Evolutionary conservation across 2,797 vertebrate genomes (phyloP), one percentile per base, ranked within the genome.

Genomic region (Acomys russatus): DNA sequence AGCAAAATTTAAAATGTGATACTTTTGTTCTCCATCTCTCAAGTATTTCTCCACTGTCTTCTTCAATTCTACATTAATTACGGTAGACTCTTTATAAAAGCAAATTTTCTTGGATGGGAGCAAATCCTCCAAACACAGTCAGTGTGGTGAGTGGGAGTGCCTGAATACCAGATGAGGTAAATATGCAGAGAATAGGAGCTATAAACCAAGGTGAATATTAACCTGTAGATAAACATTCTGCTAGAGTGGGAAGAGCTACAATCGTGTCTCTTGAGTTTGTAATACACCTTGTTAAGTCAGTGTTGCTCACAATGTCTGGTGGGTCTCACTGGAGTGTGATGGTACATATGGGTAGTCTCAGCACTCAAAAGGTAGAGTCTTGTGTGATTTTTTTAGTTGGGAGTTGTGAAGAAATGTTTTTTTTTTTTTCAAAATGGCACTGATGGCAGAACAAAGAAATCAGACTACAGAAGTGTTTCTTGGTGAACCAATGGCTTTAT

Each of bases 11-110:
- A 73, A 96, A 93, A 86, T 64, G 4, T 30, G 15, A 23, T 54
- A 9, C 86, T 85, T 93, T 84, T 86, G 92, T 74, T 2, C 9
- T 35, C 25, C 77, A 66, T 76, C 4, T 51, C 78, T 51, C 15
- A 84, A 82, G 28, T 84, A 86, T 63, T 74, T 83, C 51, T 92
- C 38, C 11, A 63, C 5, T 83, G 28, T 88, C 88, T 90, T 28
- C 51, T 93, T 35, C 2, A 87, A 76, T 83, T 91, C 35, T 95
- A 11, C 44, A 71, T 28, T 96, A 92, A 23, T 66, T 93, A 28
- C 20, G 71, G n/a, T 70, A 84, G 59, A 93, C 20, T 51, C n/a
- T 70, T 84, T 82, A 86, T 9, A 64, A 95, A 88, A 63, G 64
- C 4, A 95, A 80, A 88, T 93, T 83, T 6, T 20, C 59, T 80